A percentile compares a stretch with the other conserved stretches of the same genome.
These are phyloP conservation scores for Parauchenoglanis punctatus DNA, from an alignment of 2,797 vertebrate species.

Conservation along the genomic window DNA sequence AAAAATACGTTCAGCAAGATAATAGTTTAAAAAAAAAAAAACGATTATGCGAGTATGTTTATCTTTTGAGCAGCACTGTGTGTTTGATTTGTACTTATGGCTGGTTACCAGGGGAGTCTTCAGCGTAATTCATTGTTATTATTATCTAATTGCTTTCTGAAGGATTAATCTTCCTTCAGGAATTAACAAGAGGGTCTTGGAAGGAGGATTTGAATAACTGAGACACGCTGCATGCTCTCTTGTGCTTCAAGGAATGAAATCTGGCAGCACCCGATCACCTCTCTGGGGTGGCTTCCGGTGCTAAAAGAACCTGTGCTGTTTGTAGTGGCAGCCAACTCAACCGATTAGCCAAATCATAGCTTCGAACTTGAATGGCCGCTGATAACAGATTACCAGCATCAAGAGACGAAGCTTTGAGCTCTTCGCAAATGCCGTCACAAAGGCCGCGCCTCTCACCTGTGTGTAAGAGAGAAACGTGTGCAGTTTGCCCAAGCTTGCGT, in stretches of 20 bases:
- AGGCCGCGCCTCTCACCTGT: conserved; percentile 33
- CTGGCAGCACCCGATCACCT: conserved; percentile 36
- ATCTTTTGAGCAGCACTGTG: neutral
- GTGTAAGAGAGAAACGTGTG: conserved; percentile 16
- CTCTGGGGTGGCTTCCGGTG: conserved; percentile 32
- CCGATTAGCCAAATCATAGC: conserved; percentile 44
- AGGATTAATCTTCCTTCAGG: conserved; percentile 59
- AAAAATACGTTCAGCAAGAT: neutral
- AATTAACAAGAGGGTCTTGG: conserved; percentile 48
- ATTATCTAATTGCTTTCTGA: conserved; percentile 60
- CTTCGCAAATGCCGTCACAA: conserved; percentile 29
- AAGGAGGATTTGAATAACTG: conserved; percentile 54
- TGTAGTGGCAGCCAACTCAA: conserved; percentile 43
- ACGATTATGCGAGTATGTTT: neutral
- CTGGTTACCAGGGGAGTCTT: conserved; percentile 55
- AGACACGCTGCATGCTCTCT: conserved; percentile 25
- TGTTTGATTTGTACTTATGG: conserved; percentile 37
- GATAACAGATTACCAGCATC: conserved; percentile 42
- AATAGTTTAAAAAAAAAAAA: neutral
- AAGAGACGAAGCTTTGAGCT: conserved; percentile 39
- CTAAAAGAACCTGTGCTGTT: conserved; percentile 36
- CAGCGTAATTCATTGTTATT: conserved; percentile 60
- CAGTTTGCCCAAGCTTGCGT: conserved; percentile 31
- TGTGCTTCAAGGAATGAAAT: conserved; percentile 26
- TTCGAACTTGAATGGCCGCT: conserved; percentile 26